phyloP scores from a whole-genome alignment of 2,113 vertebrate genomes.

The Paratilapia polleni region DNA sequence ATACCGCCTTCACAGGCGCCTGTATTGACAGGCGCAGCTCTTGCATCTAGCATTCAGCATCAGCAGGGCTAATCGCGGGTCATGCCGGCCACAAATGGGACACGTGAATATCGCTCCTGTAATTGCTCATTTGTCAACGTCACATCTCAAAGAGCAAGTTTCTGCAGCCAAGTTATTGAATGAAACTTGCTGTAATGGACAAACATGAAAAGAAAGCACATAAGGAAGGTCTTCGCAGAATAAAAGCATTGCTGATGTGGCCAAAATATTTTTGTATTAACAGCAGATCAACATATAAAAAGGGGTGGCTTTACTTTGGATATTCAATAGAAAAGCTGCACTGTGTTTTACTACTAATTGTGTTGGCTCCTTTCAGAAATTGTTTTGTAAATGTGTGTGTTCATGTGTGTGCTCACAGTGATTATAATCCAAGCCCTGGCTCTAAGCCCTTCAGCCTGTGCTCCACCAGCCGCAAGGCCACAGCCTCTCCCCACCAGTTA shows the following conservation, averaged over 20 bases:
- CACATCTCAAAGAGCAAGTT: constrained; percentile 59
- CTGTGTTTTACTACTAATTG: constrained; percentile 29
- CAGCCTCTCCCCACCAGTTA: constrained; percentile 78
- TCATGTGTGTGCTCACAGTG: constrained; percentile 38
- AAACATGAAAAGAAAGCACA: neutral
- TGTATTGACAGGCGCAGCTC: constrained; percentile 70
- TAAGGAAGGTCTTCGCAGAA: neutral
- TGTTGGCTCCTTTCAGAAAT: constrained; percentile 39
- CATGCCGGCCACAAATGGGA: constrained; percentile 65
- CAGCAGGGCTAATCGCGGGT: constrained; percentile 73
- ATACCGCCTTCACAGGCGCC: constrained; percentile 53
- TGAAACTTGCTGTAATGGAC: constrained; percentile 40
- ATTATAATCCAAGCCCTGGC: constrained; percentile 64
- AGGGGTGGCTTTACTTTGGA: neutral
- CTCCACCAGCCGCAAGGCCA: constrained; percentile 73
- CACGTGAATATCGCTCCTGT: constrained; percentile 67
- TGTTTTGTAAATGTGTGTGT: constrained; percentile 36
- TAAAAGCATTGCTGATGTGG: neutral
- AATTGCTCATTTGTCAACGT: constrained; percentile 82
- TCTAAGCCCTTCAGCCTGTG: constrained; percentile 67
- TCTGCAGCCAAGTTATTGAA: constrained; percentile 38
- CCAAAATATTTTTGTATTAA: neutral
- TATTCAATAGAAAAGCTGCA: neutral
- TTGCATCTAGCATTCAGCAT: constrained; percentile 61
- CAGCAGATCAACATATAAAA: neutral